Conservation (phyloP, 2,888 invertebrate genomes). For the Diarsia brunnea region DNA sequence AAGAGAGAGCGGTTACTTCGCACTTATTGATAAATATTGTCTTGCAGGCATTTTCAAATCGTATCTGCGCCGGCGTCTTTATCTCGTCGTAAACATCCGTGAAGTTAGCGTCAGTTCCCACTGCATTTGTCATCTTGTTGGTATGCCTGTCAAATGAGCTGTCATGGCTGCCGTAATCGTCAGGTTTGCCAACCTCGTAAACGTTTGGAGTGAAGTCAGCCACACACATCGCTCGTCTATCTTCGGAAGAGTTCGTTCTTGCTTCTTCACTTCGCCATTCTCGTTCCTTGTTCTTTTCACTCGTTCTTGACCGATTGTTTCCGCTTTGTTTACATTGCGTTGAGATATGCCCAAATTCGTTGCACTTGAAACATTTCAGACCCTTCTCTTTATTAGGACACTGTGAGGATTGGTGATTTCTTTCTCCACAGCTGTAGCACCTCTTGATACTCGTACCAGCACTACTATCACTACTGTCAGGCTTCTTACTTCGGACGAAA, state of each 20-base stretch:
- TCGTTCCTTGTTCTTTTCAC: no score
- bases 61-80: background rate
- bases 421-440: no score
- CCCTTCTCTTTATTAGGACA: no score
- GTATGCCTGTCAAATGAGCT: background rate
- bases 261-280: no score
- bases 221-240: background rate
- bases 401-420: no score
- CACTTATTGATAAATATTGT: background rate
- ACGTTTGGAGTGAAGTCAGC: background rate
- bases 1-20: background rate
- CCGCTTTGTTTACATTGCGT: no score
- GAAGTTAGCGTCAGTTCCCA: conserved; percentile 1
- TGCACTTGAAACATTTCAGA: no score
- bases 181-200: background rate
- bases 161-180: background rate
- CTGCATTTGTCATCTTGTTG: background rate
- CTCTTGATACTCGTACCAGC: no score
- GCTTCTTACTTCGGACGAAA: no score
- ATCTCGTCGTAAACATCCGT: background rate
- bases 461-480: no score
- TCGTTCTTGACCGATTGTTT: no score
- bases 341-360: no score
- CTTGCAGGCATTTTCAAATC: conserved; percentile 3
- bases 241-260: background rate